Evolutionary conservation across 2,797 vertebrate species (phyloP).

Genomic region (Protosalanx chinensis): DNA sequence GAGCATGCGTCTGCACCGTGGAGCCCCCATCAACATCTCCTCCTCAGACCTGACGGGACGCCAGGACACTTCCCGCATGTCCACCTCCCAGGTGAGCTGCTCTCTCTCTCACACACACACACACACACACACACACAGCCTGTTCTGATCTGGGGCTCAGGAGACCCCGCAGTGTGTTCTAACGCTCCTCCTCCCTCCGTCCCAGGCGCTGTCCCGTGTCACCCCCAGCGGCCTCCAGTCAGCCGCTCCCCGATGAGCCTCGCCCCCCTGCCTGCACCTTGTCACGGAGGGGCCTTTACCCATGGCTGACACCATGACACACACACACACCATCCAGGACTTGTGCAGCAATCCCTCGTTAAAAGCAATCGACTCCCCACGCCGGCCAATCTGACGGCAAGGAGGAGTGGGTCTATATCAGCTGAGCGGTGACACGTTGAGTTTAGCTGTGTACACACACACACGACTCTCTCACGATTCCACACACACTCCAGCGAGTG

Average conservation of each 20-base stretch:
- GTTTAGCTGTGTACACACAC: constrained; percentile 62
- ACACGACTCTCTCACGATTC: background rate
- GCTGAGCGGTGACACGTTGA: constrained; percentile 53
- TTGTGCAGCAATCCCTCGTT: background rate
- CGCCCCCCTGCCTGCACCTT: constrained; percentile 59
- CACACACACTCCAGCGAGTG: constrained; percentile 24
- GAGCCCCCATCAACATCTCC: constrained; percentile 89
- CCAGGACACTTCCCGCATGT: constrained; percentile 94
- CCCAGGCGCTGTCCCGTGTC: constrained; percentile 90
- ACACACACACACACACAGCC: background rate
- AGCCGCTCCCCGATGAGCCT: constrained; percentile 90
- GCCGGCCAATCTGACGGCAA: background rate
- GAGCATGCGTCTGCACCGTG: constrained; percentile 93
- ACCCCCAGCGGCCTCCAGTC: constrained; percentile 93
- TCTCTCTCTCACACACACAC: background rate
- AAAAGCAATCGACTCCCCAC: background rate
- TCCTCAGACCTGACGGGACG: constrained; percentile 91
- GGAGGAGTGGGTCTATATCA: background rate
- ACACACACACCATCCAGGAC: constrained; percentile 26
- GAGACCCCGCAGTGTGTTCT: background rate
- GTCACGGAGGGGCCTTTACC: constrained; percentile 74
- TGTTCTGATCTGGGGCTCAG: too few species aligned
- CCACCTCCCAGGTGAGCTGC: constrained; percentile 87
- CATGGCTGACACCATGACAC: constrained; percentile 71
- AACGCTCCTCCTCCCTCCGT: background rate